Evolutionary conservation across 2,113 vertebrate species (phyloP).

Genomic region (Chaetops frenatus): DNA sequence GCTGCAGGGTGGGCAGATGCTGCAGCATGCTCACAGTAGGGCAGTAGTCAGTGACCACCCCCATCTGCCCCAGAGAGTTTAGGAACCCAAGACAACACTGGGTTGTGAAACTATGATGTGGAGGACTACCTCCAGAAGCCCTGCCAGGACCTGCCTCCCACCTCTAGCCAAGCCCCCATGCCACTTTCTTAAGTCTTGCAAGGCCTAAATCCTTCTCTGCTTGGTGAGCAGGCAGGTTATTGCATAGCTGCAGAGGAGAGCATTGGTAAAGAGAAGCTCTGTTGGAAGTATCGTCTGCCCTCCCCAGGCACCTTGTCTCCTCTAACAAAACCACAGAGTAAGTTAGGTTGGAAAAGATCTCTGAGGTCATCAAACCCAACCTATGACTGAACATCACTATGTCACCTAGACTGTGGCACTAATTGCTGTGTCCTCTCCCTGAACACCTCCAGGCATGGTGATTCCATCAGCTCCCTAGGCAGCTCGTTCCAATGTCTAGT

Average conservation of each 20-base stretch:
- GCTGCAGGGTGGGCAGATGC: rapidly evolving
- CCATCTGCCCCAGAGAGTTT: rapidly evolving
- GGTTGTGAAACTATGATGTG: rapidly evolving
- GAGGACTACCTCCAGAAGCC: background rate
- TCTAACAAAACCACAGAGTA: background rate
- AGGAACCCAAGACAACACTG: rapidly evolving
- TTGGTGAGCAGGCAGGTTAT: background rate
- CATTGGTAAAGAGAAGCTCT: background rate
- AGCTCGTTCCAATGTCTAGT: background rate
- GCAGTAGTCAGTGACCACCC: background rate
- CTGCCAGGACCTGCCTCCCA: background rate
- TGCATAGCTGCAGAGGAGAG: rapidly evolving
- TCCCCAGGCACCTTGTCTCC: background rate
- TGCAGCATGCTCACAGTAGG: background rate
- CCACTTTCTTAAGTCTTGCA: rapidly evolving
- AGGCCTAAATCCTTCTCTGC: no score
- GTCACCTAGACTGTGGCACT: background rate
- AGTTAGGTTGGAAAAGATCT: background rate
- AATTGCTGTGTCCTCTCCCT: background rate
- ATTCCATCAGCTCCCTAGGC: background rate
- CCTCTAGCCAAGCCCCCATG: rapidly evolving
- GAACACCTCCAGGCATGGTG: background rate
- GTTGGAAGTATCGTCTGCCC: background rate
- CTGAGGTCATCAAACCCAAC: background rate
- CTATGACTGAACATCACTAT: background rate